Evolutionary conservation across 2,888 invertebrate genomes (phyloP), one percentile per base, ranked within the genome.

Genomic region (Hypselothyrea guttata): DNA sequence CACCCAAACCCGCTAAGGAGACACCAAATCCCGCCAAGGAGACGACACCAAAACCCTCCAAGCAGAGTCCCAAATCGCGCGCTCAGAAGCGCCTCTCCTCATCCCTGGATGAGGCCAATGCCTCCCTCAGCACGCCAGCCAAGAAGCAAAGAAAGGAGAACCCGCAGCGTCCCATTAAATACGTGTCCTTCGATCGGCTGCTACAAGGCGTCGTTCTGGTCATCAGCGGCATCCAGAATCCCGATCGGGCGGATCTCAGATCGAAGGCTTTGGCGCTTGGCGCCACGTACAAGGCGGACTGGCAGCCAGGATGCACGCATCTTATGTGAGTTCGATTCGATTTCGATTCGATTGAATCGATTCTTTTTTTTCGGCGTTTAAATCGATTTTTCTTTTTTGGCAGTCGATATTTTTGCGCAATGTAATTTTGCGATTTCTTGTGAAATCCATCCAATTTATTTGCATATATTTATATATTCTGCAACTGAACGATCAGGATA

Each of bases 151-250:
- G 81, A 71, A 78, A 12, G 27, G 38, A 61, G 33, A 48, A 33
- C 1, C n/a, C 9, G 5, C 22, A 38, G 22, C 2, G 5, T n/a
- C n/a, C n/a, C 0, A 51, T 68, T 0, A 49, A 81, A 15, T 89
- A 86, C 61, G 91, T 91, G 77, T 92, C 92, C 0, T 94, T 94
- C 68, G 87, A 91, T 61, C 88, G 91, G 68, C 86, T 95, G 27
- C 88, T 97, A 70, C 88, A 91, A 8, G 94, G 92, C 47, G 95
- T 95, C 2, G 92, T 93, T 56, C 92, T 97, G 85, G 95, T 94
- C n/a, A 92, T 98, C 66, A 97, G 96, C 90, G 97, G 97, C 0
- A 97, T 95, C 63, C 89, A 89, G 91, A 95, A 97, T 91, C 97
- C 97, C 3, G 91, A 92, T 58, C 92, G 97, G 45, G 92, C 92